phyloP scores from a whole-genome alignment of 2,888 invertebrate species.

The Leucania comma region DNA sequence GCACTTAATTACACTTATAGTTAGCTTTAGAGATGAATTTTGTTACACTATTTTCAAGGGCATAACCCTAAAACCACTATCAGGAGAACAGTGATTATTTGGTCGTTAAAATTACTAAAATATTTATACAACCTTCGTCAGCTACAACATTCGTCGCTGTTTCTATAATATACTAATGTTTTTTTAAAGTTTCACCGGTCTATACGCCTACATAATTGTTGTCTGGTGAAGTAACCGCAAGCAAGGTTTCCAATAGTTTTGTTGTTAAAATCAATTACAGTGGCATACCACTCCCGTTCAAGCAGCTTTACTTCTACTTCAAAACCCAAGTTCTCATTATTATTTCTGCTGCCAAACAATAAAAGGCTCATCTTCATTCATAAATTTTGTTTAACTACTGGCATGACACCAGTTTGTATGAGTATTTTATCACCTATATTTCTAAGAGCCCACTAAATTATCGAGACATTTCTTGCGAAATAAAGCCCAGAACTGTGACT shows the following conservation, averaged over 20 bases:
- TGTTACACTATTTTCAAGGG: no score
- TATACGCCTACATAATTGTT: background rate
- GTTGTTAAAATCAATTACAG: conserved; percentile 14
- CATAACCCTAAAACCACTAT: background rate
- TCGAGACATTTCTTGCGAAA: conserved; percentile 55
- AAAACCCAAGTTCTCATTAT: conserved; percentile 9
- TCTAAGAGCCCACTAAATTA: conserved; percentile 59
- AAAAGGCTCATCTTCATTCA: conserved; percentile 44
- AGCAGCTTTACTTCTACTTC: conserved; percentile 12
- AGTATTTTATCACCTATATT: conserved; percentile 62
- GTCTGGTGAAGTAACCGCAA: background rate
- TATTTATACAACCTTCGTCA: background rate
- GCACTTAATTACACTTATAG: background rate
- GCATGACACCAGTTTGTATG: conserved; percentile 33
- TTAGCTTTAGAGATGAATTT: background rate
- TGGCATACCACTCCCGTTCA: background rate
- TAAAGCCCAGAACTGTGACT: conserved; percentile 38
- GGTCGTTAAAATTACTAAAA: background rate
- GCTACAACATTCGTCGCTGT: background rate
- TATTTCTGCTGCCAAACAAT: conserved; percentile 32
- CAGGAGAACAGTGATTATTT: background rate
- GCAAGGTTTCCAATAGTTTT: background rate
- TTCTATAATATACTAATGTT: background rate
- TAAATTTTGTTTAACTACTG: conserved; percentile 57
- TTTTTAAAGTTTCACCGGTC: no score